These are phyloP conservation scores for Calephelis nemesis DNA, from an alignment of 1,140 invertebrate species.

Conservation along the genomic window DNA sequence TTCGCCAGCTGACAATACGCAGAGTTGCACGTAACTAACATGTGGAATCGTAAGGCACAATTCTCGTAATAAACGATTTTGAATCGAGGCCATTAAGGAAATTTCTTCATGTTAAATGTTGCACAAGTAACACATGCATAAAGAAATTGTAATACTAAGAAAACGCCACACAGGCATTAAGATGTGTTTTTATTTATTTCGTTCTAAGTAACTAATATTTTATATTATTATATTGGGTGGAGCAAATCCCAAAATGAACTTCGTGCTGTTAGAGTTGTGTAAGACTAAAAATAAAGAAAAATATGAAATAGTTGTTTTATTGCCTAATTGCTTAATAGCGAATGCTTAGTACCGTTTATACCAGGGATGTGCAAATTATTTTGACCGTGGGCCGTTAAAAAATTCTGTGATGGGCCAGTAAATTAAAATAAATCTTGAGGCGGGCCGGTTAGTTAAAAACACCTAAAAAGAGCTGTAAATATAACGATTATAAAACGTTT, in stretches of 20 bases:
- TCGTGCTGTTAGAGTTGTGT: constrained; percentile 65
- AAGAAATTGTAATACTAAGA: constrained; percentile 61
- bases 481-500: too few species aligned
- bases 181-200: constrained; percentile 75
- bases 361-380: too few species aligned
- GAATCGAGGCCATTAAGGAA: constrained; percentile 71
- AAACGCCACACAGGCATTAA: constrained; percentile 65
- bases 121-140: constrained; percentile 64
- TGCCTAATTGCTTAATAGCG: constrained; percentile 11
- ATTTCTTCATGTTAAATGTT: constrained; percentile 73
- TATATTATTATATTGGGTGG: constrained; percentile 63
- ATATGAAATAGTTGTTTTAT: constrained; percentile 36
- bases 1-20: constrained; percentile 4
- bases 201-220: constrained; percentile 75
- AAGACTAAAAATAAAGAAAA: constrained; percentile 59
- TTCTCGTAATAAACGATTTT: constrained; percentile 48
- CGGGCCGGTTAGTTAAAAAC: too few species aligned
- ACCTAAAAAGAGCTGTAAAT: too few species aligned
- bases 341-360: too few species aligned
- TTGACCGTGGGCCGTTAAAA: too few species aligned
- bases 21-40: constrained; percentile 19
- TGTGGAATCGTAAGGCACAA: constrained; percentile 19
- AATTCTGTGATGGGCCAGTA: too few species aligned
- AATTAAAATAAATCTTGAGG: too few species aligned
- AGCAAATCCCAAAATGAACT: constrained; percentile 56